Evolutionary conservation across 2,888 invertebrate species (phyloP), one percentile per base, ranked within the genome.

Genomic region (Alloplasta piceator): DNA sequence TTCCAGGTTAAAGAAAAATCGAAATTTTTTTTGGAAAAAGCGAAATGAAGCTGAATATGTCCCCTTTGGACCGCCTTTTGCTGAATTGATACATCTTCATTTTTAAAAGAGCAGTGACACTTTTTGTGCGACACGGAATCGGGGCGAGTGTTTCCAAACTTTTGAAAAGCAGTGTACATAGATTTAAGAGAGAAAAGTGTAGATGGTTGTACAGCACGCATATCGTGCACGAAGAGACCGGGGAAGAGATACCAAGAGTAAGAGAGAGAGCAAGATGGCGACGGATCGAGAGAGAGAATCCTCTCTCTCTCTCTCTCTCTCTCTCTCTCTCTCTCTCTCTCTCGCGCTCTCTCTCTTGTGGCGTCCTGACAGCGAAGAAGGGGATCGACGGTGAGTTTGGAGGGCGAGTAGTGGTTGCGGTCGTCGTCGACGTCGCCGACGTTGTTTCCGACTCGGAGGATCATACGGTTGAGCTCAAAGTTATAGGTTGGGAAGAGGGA

Each of bases 371-470:
- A 43, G 74, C 52, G 61, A 60, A 61, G 72, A 52, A 70, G 66
- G 66, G 73, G 64, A 39, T 75, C 75, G 75, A 70, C 63, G 82
- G 52, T 58, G 48, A 48, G 78, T 78, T 73, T 70, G 63, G 75
- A 58, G 55, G 71, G 67, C 52, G 73, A 70, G 73, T 52, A 46
- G 66, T 71, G 67, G 73, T 74, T 60, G 67, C 66, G 60, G 48
- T 67, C 71, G 61, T 64, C 26, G 70, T 71, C 46, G 76, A 72
- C 46, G 74, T 58, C 12, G 12, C 14, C 26, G 26, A 26, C 52
- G 52, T 52, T n/a, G 58, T 48, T 76, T 76, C 72, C 80, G 77
- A 80, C 67, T 48, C 66, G 56, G 14, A 80, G 80, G 76, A 80
- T 80, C 80, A 72, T 68, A 60, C 39, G 10, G 50, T 41, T 50